Conservation (phyloP, 1,140 invertebrate genomes). For the Potamilus streckersoni region DNA sequence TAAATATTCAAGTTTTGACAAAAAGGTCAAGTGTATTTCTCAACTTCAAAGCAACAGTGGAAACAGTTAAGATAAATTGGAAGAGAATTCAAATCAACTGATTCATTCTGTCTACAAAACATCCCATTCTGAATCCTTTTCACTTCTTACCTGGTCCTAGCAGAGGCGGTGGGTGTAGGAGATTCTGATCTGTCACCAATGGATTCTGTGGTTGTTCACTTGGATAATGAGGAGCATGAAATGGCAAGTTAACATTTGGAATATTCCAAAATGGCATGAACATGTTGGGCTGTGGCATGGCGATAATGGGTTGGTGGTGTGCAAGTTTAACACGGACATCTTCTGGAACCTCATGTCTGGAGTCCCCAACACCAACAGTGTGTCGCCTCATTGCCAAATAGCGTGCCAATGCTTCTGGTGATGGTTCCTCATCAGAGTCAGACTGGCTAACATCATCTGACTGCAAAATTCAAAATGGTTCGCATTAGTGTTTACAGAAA, state of each 20-base stretch:
- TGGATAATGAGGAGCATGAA: constrained; percentile 78
- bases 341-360: constrained; percentile 77
- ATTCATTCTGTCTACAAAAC: background rate
- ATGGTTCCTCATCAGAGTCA: constrained; percentile 72
- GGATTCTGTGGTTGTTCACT: constrained; percentile 51
- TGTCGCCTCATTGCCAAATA: constrained; percentile 80
- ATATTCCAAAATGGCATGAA: constrained; percentile 49
- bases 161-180: constrained; percentile 89
- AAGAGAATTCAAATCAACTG: background rate
- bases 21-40: too few species aligned
- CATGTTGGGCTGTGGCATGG: constrained; percentile 50
- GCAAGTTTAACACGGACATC: constrained; percentile 63
- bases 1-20: too few species aligned
- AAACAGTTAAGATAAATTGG: too few species aligned
- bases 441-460: constrained; percentile 63
- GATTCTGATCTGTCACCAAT: constrained; percentile 80
- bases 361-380: constrained; percentile 92
- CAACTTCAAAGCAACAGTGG: too few species aligned
- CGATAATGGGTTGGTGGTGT: constrained; percentile 57
- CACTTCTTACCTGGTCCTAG: constrained; percentile 82
- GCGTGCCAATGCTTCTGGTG: constrained; percentile 63
- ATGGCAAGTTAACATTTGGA: constrained; percentile 68
- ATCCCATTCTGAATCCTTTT: background rate
- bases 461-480: constrained; percentile 19
- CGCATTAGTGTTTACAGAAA: too few species aligned